Conservation (phyloP, 2,888 invertebrate genomes). For the Tachina grossa region DNA sequence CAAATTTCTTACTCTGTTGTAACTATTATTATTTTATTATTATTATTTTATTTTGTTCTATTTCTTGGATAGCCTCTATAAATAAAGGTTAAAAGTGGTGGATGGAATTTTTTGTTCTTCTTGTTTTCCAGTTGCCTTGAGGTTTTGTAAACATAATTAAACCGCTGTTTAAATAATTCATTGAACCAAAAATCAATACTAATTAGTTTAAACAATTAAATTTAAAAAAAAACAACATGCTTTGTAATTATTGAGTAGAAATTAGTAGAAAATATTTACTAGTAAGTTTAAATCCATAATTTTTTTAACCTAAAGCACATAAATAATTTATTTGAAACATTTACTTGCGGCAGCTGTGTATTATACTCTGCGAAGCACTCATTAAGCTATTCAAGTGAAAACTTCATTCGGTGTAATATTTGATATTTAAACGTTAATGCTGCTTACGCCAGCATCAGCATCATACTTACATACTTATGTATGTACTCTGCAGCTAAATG, state of each 20-base stretch:
- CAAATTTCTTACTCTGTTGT: no score
- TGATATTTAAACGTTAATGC: conserved; percentile 8
- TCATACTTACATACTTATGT: not conserved
- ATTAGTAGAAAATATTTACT: no score
- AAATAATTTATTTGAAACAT: not conserved
- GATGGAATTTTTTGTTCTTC: no score
- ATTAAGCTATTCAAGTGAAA: conserved; percentile 10
- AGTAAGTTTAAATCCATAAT: no score
- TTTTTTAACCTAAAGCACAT: not conserved
- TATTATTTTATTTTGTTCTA: no score
- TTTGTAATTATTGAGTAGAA: not conserved
- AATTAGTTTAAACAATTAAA: conserved; percentile 77
- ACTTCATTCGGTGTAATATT: conserved; percentile 21
- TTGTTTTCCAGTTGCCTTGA: no score
- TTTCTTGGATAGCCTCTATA: no score
- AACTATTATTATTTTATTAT: no score
- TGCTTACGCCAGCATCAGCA: conserved; percentile 21
- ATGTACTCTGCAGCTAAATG: conserved; percentile 47
- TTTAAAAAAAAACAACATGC: not conserved
- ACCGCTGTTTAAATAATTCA: conserved; percentile 78
- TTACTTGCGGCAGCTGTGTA: not conserved
- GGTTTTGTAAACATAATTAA: no score
- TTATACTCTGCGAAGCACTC: not conserved
- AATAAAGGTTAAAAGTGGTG: no score
- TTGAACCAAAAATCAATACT: conserved; percentile 81